phyloP scores from a whole-genome alignment of 2,888 invertebrate species.

The Dryomyza anilis region DNA sequence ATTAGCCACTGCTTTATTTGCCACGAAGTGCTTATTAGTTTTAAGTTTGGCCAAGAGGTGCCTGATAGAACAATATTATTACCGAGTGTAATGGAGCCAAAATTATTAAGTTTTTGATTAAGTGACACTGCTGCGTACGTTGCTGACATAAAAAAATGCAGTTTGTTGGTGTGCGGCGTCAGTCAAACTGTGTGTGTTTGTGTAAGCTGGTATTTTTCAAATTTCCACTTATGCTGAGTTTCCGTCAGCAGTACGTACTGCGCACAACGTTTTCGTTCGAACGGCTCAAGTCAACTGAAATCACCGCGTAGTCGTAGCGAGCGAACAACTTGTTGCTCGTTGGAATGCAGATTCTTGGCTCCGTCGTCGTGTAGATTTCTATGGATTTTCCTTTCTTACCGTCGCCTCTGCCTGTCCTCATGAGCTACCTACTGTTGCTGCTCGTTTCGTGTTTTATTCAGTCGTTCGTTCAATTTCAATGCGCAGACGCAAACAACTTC shows the following conservation, averaged over 20 bases:
- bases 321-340: conserved; percentile 16
- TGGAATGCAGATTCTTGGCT: conserved; percentile 25
- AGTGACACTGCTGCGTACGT: background rate
- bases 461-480: background rate
- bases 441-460: too few relatives aligned
- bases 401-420: background rate
- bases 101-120: background rate
- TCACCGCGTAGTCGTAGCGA: background rate
- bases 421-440: too few relatives aligned
- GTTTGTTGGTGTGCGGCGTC: conserved; percentile 7
- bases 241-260: conserved; percentile 2
- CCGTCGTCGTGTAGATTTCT: background rate
- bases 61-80: background rate
- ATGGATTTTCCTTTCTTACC: background rate
- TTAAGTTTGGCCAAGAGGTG: background rate
- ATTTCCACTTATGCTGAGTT: background rate
- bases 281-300: conserved; percentile 39
- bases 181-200: background rate
- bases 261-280: conserved; percentile 35
- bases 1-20: background rate
- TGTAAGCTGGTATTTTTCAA: background rate
- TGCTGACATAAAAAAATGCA: background rate
- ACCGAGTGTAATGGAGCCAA: too few relatives aligned
- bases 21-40: conserved; percentile 19
- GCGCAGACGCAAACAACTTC: background rate